Evolutionary conservation across 1,140 invertebrate species (phyloP).

Genomic region (Halyomorpha halys): DNA sequence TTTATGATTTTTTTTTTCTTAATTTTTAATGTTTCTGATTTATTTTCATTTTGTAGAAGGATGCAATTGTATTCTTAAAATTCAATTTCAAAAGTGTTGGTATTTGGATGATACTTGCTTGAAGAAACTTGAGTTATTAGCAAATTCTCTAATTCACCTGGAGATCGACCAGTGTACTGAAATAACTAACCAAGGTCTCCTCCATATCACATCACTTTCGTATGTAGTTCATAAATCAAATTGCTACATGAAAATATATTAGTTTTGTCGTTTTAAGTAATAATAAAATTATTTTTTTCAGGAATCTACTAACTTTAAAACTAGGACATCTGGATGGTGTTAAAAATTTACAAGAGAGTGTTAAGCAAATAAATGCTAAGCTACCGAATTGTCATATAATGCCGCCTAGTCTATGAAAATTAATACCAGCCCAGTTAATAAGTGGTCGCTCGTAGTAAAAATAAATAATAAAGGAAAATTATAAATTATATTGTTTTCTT

Average conservation of each 20-base stretch:
- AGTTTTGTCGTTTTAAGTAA: not conserved
- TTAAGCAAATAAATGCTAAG: not conserved
- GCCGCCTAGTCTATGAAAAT: too few relatives aligned
- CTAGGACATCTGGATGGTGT: not conserved
- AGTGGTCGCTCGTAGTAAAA: too few relatives aligned
- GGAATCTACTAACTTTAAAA: not conserved
- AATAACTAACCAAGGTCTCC: constrained; percentile 40
- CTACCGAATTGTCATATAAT: not conserved
- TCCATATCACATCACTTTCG: constrained; percentile 35
- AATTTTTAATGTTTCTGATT: not conserved
- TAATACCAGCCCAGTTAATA: too few relatives aligned
- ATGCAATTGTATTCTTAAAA: constrained; percentile 36
- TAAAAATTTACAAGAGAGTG: not conserved
- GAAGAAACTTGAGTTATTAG: constrained; percentile 34
- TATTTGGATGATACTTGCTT: constrained; percentile 42
- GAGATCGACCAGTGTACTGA: constrained; percentile 42
- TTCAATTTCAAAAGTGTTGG: constrained; percentile 39
- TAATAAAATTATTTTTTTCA: not conserved
- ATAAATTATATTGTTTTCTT: too few relatives aligned
- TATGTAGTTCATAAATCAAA: constrained; percentile 31
- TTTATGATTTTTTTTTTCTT: not conserved
- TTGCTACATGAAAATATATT: not conserved
- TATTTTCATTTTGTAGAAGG: constrained; percentile 34
- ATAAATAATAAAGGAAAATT: too few relatives aligned
- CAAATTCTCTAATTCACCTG: constrained; percentile 37